A percentile compares a stretch with the other conserved stretches of the same genome.
Evolutionary conservation across 2,888 invertebrate genomes (phyloP).

Genomic region (Himalopsyche japonica): DNA sequence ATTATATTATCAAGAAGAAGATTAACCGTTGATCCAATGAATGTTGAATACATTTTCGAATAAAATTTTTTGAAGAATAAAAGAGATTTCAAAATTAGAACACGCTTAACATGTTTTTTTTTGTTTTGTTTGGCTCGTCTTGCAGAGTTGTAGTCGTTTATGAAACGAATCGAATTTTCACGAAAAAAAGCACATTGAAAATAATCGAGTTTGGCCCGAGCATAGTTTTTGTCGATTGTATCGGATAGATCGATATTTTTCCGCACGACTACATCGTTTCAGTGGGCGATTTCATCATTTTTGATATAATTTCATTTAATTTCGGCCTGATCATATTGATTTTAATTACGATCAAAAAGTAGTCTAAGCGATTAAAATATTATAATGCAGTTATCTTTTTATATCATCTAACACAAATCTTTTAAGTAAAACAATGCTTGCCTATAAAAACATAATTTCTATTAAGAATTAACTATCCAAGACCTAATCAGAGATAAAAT

Average conservation of each 20-base stretch:
- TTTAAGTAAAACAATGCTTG: not conserved
- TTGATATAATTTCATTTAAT: conserved; percentile 9
- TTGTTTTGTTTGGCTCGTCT: not conserved
- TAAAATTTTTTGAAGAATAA: not conserved
- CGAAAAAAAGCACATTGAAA: conserved; percentile 3
- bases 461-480: not conserved
- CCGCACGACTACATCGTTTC: conserved; percentile 22
- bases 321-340: not conserved
- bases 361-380: not conserved
- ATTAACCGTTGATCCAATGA: not conserved
- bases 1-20: not conserved
- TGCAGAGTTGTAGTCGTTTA: not conserved
- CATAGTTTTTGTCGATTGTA: conserved; percentile 18
- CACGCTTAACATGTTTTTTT: not conserved
- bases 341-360: not conserved
- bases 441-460: not conserved
- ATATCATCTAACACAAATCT: not conserved
- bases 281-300: conserved; percentile 13
- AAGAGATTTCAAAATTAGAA: not conserved
- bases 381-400: not conserved
- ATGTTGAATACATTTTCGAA: not conserved
- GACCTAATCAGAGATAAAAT: too few species aligned
- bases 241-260: conserved; percentile 23
- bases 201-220: conserved; percentile 26
- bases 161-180: not conserved